Evolutionary conservation across 2,888 invertebrate genomes (phyloP), one percentile per base, ranked within the genome.

Genomic region (Protonemura montana): DNA sequence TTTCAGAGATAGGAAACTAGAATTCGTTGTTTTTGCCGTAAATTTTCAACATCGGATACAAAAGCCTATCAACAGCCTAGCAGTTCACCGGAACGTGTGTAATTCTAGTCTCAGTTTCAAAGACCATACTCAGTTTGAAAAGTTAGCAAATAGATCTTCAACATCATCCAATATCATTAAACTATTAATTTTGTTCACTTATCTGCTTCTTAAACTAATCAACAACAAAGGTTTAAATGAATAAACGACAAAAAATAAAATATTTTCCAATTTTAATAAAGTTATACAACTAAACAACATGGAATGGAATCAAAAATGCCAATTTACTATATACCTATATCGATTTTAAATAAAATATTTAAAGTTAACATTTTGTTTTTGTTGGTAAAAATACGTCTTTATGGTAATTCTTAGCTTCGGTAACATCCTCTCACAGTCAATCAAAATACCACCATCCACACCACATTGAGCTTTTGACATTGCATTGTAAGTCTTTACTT

Each of bases 401-500:
- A 1, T 2, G 59, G 59, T 59, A 59, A 59, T 59, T 59, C 13
- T 13, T 59, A 59, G 21, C 59, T 10, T 59, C 7, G 59, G 59
- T 59, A 59, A 59, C 59, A 59, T 59, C 13, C 59, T 21, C 13
- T 21, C 59, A 2, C 59, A 59, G 59, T 59, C 59, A 16, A 59
- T 16, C 21, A 10, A 59, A 59, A 35, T 35, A 35, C 35, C 35
- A 35, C 35, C 35, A 35, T 35, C n/a, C n/a, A n/a, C 41, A 59
- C 59, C 59, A 59, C 21, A 59, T 10, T 59, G 59, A 21, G 59
- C 13, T 59, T 13, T 7, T 41, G 41, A 41, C 5, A 41, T 41
- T 41, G 41, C 13, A 13, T 7, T 41, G 5, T 41, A 41, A 41
- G 41, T 41, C 59, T 59, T 27, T 30, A 27, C n/a, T 41, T 92